Conservation (phyloP, 2,797 vertebrate genomes). For the Cyclopterus lumpus region DNA sequence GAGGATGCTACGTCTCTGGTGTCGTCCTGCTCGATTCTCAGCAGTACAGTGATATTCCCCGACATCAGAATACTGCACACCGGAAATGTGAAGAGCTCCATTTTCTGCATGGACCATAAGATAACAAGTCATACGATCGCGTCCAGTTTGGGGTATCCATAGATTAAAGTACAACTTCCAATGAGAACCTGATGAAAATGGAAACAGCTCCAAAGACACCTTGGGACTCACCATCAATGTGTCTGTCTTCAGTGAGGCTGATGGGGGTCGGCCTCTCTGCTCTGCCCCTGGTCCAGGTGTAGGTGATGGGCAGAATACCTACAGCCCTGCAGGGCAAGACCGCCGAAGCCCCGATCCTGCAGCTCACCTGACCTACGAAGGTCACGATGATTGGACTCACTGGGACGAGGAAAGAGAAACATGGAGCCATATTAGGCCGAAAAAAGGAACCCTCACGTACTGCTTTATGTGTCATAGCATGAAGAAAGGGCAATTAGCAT, state of each 20-base stretch:
- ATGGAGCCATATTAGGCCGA: neutral
- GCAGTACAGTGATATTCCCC: constrained; percentile 83
- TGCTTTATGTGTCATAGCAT: neutral
- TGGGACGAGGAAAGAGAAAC: constrained; percentile 35
- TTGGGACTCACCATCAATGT: constrained; percentile 68
- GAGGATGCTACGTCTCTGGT: constrained; percentile 71
- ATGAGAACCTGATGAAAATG: neutral
- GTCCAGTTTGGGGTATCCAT: neutral
- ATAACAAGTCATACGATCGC: neutral
- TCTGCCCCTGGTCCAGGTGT: constrained; percentile 75
- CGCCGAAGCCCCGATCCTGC: constrained; percentile 61
- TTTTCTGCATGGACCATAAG: constrained; percentile 60
- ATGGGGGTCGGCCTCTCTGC: constrained; percentile 38
- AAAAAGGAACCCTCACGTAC: neutral
- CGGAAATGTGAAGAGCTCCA: constrained; percentile 77
- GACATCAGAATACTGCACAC: constrained; percentile 69
- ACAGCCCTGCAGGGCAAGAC: constrained; percentile 80
- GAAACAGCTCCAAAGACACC: neutral
- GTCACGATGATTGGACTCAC: constrained; percentile 82
- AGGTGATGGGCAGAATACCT: constrained; percentile 79
- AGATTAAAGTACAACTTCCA: neutral
- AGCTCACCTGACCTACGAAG: constrained; percentile 62
- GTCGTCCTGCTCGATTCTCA: constrained; percentile 78
- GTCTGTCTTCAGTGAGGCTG: constrained; percentile 37
- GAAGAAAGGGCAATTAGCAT: neutral